Evolutionary conservation across 2,113 vertebrate species (phyloP), one percentile per base, ranked within the genome.

Genomic region (Pseudonaja textilis): DNA sequence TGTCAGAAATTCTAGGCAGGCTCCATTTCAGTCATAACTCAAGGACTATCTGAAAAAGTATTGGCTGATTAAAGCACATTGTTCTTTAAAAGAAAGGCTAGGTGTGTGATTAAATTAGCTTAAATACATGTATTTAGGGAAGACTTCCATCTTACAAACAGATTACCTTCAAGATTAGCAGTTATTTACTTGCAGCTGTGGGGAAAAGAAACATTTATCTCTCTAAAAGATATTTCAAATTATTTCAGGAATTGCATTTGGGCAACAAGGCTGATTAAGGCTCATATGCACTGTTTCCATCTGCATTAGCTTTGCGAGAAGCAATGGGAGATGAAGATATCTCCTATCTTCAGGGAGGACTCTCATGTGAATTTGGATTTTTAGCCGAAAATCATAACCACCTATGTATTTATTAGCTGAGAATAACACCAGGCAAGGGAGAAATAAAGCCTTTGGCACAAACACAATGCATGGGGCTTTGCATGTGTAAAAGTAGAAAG

Each of bases 181-280:
- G 64, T 18, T 18, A 18, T 74, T 74, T 16, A 74, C 64, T 74
- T 74, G 29, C 64, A 74, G 64, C 64, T 74, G 26, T 29, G 61
- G 3, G 26, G 2, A 47, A 81, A 87, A 34, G 86, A 26, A 59
- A 12, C 23, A 0, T 29, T 55, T 69, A 6, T 59, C 91, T 90
- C 61, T 39, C 56, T 74, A 8, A 45, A n/a, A 93, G 64, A 74
- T 74, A 34, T 74, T 74, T 74, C 69, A 34, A 74, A 74, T 42
- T 74, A 18, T 22, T 89, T 52, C 11, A 39, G 89, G 23, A 3
- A n/a, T 54, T 26, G 6, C 0, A 0, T 42, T 81, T 89, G 18
- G 56, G 52, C 92, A 94, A 95, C 50, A 92, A 18, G 91, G 18
- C 50, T n/a, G 26, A 57, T 57, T 50, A 57, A 93, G 93, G 61